phyloP scores from a whole-genome alignment of 2,797 vertebrate genomes.

The Chlorospingus flavigularis region DNA sequence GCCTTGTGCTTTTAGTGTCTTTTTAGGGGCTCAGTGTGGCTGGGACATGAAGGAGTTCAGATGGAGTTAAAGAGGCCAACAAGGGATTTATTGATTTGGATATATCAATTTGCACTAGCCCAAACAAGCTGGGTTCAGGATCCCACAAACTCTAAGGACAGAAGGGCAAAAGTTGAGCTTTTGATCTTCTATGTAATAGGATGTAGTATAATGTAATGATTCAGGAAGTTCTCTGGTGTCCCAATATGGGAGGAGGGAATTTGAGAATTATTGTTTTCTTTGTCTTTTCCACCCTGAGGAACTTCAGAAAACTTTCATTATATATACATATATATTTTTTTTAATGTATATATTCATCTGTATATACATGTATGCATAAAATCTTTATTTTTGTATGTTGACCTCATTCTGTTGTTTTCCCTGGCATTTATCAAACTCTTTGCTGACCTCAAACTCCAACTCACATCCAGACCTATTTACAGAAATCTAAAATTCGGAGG shows the following conservation, averaged over 20 bases:
- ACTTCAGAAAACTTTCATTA: background rate
- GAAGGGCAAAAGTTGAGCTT: slow-evolving; percentile 19
- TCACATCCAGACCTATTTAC: background rate
- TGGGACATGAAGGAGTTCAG: background rate
- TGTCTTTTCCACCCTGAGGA: background rate
- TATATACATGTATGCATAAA: background rate
- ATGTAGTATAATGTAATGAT: background rate
- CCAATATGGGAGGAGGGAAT: background rate
- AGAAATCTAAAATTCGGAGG: background rate
- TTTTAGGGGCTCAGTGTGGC: background rate
- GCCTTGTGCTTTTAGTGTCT: background rate
- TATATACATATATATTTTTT: background rate
- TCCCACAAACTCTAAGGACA: background rate
- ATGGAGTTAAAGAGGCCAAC: slow-evolving; percentile 11
- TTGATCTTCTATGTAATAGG: background rate
- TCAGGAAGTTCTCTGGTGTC: background rate
- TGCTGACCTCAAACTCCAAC: background rate
- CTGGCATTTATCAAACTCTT: background rate
- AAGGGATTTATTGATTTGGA: slow-evolving; percentile 40
- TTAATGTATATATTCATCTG: too few relatives aligned
- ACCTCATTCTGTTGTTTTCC: background rate
- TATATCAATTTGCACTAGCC: slow-evolving; percentile 22
- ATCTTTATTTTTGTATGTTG: background rate
- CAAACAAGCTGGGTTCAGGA: slow-evolving; percentile 5
- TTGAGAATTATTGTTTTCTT: background rate